Percentiles rank a stretch among this genome's conserved stretches.
These are phyloP conservation scores for Andrena hattorfiana DNA, from an alignment of 2,888 invertebrate species.

Conservation along the genomic window DNA sequence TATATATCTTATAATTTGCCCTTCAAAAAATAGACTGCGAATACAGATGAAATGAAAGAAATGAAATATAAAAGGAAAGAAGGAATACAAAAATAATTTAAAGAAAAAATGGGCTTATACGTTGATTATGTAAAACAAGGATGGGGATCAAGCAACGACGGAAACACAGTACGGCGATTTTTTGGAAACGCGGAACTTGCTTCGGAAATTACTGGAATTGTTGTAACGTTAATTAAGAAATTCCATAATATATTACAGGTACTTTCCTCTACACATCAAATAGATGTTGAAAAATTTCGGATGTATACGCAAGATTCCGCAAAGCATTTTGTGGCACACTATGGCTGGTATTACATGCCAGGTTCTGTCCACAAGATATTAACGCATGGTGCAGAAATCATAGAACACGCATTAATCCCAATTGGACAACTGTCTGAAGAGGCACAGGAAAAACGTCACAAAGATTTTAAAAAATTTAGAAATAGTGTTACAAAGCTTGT, in stretches of 20 bases:
- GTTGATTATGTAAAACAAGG: conserved; percentile 2
- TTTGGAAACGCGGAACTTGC: background rate
- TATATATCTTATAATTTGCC: background rate
- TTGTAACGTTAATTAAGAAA: background rate
- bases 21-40: background rate
- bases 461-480: background rate
- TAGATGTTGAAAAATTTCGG: background rate
- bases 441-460: no score
- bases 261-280: background rate
- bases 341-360: conserved; percentile 8
- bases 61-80: background rate
- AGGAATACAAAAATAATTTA: background rate
- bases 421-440: no score
- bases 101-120: conserved; percentile 5
- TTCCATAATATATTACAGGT: background rate
- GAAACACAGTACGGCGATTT: background rate
- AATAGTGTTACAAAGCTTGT: no score
- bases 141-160: background rate
- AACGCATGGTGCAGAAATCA: background rate
- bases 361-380: background rate
- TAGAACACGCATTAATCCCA: background rate
- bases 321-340: background rate
- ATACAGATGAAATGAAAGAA: background rate
- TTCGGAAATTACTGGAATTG: background rate
- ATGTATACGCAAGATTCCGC: background rate